These are phyloP conservation scores for Connochaetes taurinus DNA, from an alignment of 2,113 vertebrate genomes.

Conservation along the genomic window DNA sequence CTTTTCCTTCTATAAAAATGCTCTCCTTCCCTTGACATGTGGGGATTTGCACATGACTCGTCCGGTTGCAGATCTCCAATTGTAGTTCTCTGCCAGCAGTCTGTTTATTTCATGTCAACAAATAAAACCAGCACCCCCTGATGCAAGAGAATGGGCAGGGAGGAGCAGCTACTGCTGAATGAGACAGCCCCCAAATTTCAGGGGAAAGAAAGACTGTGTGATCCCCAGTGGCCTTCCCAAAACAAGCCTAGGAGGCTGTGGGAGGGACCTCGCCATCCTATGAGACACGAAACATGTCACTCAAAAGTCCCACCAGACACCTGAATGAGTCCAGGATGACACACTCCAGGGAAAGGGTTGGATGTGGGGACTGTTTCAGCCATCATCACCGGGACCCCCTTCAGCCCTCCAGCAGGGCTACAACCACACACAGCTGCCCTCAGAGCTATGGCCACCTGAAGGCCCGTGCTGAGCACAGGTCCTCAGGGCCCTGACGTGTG, in stretches of 20 bases:
- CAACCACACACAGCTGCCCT: background rate
- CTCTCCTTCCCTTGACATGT: too few species aligned
- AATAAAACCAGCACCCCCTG: background rate
- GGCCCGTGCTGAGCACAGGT: background rate
- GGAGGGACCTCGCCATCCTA: background rate
- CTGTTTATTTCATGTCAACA: background rate
- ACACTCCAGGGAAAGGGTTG: too few species aligned
- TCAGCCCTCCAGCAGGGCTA: background rate
- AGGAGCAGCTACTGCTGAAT: background rate
- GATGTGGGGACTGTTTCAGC: background rate
- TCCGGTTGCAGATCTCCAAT: background rate
- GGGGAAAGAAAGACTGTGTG: background rate
- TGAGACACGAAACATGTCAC: background rate
- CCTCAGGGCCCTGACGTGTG: background rate
- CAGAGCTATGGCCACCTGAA: background rate
- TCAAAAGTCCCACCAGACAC: background rate
- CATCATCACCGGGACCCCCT: accelerated
- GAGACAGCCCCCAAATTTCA: background rate
- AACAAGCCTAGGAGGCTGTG: background rate
- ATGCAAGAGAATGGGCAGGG: accelerated
- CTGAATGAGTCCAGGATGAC: background rate
- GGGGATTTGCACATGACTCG: background rate
- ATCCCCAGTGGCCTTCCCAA: background rate
- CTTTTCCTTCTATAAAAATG: background rate
- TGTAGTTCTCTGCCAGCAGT: background rate